Evolutionary conservation across 2,888 invertebrate genomes (phyloP), one percentile per base, ranked within the genome.

Genomic region (Lochmaea crataegi): DNA sequence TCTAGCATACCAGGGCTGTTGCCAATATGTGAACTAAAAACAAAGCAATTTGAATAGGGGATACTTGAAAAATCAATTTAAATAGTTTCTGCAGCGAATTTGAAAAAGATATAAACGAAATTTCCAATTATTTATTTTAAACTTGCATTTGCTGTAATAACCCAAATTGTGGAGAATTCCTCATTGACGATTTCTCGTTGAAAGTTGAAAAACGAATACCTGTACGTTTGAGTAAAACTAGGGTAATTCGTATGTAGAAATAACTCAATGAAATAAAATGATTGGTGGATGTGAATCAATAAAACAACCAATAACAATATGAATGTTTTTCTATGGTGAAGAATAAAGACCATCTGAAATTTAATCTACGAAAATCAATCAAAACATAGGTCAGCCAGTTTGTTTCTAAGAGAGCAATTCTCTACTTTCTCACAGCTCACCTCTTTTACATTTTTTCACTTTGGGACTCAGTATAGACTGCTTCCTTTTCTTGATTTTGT

Each of bases 401-500:
- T 45, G 42, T 45, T 45, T 45, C 42, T 9, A 45, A 45, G 42
- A 45, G 42, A 45, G 12, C 0, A 45, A 12, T 45, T 45, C 12
- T 12, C 12, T 38, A 63, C 38, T 42, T 63, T 14, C n/a, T 63
- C 63, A 63, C 14, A 38, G 42, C 22, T 65, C 51, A 65, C 51
- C 65, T 68, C 60, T 68, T 60, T 60, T 68, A 60, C 60, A 68
- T 68, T 68, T 68, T 68, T 48, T 68, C 48, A 18, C 45, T 60
- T 68, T 60, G 14, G 51, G 61, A 18, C 14, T 48, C 42, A 22
- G 45, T 60, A 22, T 45, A 58, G 32, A 16, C n/a, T 32, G 18
- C 48, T 68, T 68, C 45, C 48, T 68, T 68, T 57, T 18, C 60
- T 68, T 68, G 48, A 68, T 68, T 51, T 60, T 48, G 38, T 68